Base-by-base conservation (phyloP, 2,888 invertebrate genomes). In the Galeopsomyia nigrocyanea region DNA sequence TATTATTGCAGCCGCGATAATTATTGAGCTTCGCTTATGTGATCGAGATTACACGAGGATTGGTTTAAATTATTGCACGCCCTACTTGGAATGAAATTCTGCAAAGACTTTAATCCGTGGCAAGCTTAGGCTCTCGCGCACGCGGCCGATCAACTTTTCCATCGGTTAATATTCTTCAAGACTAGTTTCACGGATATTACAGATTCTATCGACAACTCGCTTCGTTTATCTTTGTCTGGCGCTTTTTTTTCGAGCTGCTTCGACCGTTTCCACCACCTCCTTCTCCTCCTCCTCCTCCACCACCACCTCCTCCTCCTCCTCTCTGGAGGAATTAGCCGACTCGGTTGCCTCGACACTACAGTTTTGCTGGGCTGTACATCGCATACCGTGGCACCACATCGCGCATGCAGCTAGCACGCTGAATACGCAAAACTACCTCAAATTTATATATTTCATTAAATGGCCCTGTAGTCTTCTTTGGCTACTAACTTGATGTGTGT, bases 71-170 rank as follows among this genome's bases (percentile, higher is more conserved):
- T 39, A 39, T 39, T 39, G 55, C 46, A 53, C 63, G 50, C 68
- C 46, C 14, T 9, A 64, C n/a, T n/a, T n/a, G 64, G 60, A 71
- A 74, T 68, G 56, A 71, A 71, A 66, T 53, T 68, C 67, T 60
- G 70, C 63, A 74, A 74, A 74, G 63, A 70, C 74, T 71, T 74
- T 71, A 74, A 74, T 68, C 74, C 68, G 47, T 66, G 66, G n/a
- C 53, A 31, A 58, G 26, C 47, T 39, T 13, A 49, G 17, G 26
- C 26, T 5, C 16, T 16, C 46, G 50, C 49, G 47, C 55, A 60
- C 71, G 70, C 66, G 66, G 70, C 71, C 67, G 68, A 68, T 74
- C 71, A 74, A 74, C 62, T 70, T 67, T 74, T 19, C 70, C 60
- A 68, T 71, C 70, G 64, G 19, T n/a, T 39, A 16, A 60, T 53